Evolutionary conservation across 2,797 vertebrate genomes (phyloP).

Genomic region (Hirundo rustica): DNA sequence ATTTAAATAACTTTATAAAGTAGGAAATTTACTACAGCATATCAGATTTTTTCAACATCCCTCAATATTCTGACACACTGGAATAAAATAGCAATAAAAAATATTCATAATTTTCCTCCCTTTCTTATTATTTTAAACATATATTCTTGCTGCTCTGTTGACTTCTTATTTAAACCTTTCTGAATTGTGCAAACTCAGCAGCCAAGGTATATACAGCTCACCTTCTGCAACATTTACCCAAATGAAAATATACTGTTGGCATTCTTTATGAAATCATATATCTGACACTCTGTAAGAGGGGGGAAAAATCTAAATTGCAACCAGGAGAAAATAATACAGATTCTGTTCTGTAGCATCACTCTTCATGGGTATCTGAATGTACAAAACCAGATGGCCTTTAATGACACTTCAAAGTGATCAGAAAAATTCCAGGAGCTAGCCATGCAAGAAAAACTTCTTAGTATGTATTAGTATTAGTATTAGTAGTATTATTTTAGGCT

Average conservation of each 20-base stretch:
- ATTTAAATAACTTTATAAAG: not conserved
- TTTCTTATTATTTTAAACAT: not conserved
- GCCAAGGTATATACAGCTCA: not conserved
- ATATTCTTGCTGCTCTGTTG: not conserved
- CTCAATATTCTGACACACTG: not conserved
- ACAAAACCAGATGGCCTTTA: not conserved
- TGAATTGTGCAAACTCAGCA: not conserved
- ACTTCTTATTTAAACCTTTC: not conserved
- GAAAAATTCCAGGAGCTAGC: not conserved
- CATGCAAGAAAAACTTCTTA: not conserved
- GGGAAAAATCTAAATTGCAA: not conserved
- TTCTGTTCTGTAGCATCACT: not conserved
- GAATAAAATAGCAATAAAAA: not conserved
- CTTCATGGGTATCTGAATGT: not conserved
- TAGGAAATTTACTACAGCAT: not conserved
- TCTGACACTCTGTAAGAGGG: not conserved
- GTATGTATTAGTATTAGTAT: too few relatives aligned
- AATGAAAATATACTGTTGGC: not conserved
- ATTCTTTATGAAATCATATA: not conserved
- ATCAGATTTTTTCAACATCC: not conserved
- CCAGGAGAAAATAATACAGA: not conserved
- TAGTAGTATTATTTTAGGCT: not conserved
- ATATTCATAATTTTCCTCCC: not conserved
- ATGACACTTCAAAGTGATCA: not conserved
- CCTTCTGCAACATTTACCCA: not conserved